Percentiles rank a stretch among this genome's conserved stretches.
Conservation (phyloP, 1,140 invertebrate species). For the Ericerus pela region DNA sequence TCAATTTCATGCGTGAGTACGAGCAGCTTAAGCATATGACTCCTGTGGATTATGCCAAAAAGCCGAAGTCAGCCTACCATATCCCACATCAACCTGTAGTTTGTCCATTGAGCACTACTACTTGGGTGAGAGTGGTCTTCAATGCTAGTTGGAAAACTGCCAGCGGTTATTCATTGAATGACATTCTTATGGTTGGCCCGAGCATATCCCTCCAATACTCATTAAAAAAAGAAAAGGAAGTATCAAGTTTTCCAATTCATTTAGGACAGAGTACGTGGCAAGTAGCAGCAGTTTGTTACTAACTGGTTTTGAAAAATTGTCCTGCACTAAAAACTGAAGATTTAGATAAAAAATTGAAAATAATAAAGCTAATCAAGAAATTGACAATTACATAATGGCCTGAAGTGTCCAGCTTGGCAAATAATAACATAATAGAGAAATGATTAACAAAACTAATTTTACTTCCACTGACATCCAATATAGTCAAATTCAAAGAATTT, state of each 20-base stretch:
- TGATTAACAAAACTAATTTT: not conserved
- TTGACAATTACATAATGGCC: not conserved
- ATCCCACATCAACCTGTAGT: constrained; percentile 18
- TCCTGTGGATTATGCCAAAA: too few relatives aligned
- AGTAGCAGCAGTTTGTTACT: not conserved
- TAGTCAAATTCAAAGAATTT: not conserved
- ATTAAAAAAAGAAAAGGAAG: not conserved
- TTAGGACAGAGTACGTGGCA: not conserved
- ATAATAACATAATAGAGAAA: not conserved
- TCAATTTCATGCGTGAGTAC: too few relatives aligned
- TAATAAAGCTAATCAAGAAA: not conserved
- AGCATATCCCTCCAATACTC: constrained; percentile 9
- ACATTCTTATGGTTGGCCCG: constrained; percentile 22
- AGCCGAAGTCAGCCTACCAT: too few relatives aligned
- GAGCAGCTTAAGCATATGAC: too few relatives aligned
- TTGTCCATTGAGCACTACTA: constrained; percentile 18
- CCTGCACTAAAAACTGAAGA: not conserved
- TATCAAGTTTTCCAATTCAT: not conserved
- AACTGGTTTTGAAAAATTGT: not conserved
- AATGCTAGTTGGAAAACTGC: constrained; percentile 25
- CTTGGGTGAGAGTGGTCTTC: constrained; percentile 28
- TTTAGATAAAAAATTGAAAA: not conserved
- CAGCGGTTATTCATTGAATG: constrained; percentile 23
- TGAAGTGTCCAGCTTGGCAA: not conserved
- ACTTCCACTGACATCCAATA: not conserved